Percentiles rank a stretch among this genome's conserved stretches.
Evolutionary conservation across 2,888 invertebrate genomes (phyloP).

Genomic region (Platycheirus rosarum): DNA sequence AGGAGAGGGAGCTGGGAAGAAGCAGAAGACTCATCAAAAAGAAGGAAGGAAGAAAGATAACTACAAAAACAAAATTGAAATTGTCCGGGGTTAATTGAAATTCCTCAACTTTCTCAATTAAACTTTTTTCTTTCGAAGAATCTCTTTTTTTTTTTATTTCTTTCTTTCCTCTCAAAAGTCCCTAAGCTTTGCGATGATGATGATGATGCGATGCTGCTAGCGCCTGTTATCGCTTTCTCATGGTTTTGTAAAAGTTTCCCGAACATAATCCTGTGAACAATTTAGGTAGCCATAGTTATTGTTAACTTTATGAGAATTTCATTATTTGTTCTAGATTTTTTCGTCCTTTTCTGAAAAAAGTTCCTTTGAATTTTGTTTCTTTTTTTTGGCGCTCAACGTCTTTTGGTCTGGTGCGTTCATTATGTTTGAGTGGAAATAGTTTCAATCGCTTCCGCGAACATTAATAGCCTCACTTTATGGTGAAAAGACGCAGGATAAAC

Average conservation of each 20-base stretch:
- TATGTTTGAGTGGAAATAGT: conserved; percentile 59
- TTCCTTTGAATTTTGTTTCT: not conserved
- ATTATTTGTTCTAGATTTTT: conserved; percentile 34
- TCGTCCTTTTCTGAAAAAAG: conserved; percentile 1
- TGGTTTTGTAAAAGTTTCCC: conserved; percentile 62
- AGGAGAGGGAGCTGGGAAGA: conserved; percentile 18
- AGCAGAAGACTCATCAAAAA: conserved; percentile 12
- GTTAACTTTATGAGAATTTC: conserved; percentile 62
- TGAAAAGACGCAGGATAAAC: conserved; percentile 32
- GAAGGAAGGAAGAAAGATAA: conserved; percentile 31
- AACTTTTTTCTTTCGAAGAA: conserved; percentile 77
- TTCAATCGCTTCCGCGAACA: conserved; percentile 57
- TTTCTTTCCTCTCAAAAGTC: not conserved
- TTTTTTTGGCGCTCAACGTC: conserved; percentile 10
- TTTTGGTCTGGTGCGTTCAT: conserved; percentile 27
- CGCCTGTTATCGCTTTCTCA: conserved; percentile 71
- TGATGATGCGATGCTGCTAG: conserved; percentile 33
- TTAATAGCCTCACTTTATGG: conserved; percentile 27
- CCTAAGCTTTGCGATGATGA: conserved; percentile 17
- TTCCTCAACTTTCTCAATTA: conserved; percentile 82
- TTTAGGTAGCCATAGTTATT: conserved; percentile 72
- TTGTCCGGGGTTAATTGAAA: conserved; percentile 82
- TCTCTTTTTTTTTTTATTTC: not conserved
- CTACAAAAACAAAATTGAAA: conserved; percentile 73
- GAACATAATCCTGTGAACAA: conserved; percentile 71